These are phyloP conservation scores for Microctonus aethiopoides DNA, from an alignment of 2,888 invertebrate genomes.

Conservation along the genomic window DNA sequence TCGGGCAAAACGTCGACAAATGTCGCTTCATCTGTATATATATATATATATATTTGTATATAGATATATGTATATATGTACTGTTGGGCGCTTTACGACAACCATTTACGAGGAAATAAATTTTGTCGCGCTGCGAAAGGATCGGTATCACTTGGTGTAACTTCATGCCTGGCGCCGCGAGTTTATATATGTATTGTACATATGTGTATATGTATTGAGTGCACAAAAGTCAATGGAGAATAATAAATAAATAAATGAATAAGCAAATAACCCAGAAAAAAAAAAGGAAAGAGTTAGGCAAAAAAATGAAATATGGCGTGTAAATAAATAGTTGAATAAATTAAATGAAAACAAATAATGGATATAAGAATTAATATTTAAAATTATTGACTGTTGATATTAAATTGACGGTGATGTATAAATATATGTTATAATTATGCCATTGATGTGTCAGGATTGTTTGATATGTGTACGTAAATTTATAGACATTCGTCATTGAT, in stretches of 20 bases:
- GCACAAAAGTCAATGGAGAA: not conserved
- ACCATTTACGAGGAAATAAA: constrained; percentile 61
- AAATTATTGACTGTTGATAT: too few species aligned
- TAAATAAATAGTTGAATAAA: not conserved
- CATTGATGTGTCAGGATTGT: too few species aligned
- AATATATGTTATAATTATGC: too few species aligned
- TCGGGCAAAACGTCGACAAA: constrained; percentile 38
- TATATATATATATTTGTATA: not conserved
- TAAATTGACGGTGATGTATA: too few species aligned
- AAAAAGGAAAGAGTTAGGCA: not conserved
- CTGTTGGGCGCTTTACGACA: constrained; percentile 43
- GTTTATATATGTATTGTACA: not conserved
- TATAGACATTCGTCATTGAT: not conserved
- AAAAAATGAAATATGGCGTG: not conserved
- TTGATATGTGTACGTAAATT: not conserved
- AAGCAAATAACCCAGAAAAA: not conserved
- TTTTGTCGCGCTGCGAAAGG: constrained; percentile 42
- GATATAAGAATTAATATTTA: too few species aligned
- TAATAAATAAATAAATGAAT: not conserved
- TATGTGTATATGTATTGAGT: not conserved
- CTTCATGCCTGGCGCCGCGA: constrained; percentile 12
- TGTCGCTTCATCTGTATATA: not conserved
- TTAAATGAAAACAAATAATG: not conserved
- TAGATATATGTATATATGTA: constrained; percentile 17
- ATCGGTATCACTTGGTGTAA: constrained; percentile 31